Conservation (phyloP, 1,140 invertebrate genomes). For the Zelostemma sp. region DNA sequence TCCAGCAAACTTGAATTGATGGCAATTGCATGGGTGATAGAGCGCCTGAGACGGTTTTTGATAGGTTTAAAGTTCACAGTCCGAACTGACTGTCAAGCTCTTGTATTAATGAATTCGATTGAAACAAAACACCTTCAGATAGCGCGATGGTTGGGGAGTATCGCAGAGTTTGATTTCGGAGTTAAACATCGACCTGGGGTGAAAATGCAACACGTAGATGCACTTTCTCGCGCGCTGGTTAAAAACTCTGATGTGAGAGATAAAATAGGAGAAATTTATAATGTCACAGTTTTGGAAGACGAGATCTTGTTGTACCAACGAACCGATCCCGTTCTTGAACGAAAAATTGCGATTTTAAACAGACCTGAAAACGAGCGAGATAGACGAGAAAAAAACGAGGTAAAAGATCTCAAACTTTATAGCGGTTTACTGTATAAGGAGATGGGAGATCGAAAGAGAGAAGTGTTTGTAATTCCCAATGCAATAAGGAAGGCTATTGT, state of each 20-base stretch:
- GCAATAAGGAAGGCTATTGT: constrained; percentile 13
- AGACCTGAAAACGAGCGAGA: background rate
- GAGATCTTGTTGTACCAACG: constrained; percentile 12
- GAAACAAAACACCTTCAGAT: background rate
- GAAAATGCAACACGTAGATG: constrained; percentile 5
- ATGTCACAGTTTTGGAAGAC: background rate
- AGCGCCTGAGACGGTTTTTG: constrained; percentile 24
- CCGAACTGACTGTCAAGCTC: background rate
- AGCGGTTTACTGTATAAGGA: background rate
- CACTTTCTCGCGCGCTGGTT: constrained; percentile 45
- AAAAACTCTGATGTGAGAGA: background rate
- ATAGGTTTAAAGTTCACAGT: constrained; percentile 15
- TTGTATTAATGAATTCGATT: background rate
- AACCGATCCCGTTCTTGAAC: background rate
- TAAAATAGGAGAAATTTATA: background rate
- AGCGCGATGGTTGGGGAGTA: background rate
- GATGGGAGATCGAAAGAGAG: too few relatives aligned
- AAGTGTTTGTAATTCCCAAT: constrained; percentile 13
- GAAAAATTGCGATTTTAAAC: background rate
- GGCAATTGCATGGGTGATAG: constrained; percentile 16
- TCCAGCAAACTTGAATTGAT: constrained; percentile 36
- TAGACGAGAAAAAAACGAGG: background rate
- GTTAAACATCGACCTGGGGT: background rate
- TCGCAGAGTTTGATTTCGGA: background rate
- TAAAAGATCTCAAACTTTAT: background rate